Evolutionary conservation across 2,888 invertebrate species (phyloP), one percentile per base, ranked within the genome.

Genomic region (Stenchaetothrips biformis): DNA sequence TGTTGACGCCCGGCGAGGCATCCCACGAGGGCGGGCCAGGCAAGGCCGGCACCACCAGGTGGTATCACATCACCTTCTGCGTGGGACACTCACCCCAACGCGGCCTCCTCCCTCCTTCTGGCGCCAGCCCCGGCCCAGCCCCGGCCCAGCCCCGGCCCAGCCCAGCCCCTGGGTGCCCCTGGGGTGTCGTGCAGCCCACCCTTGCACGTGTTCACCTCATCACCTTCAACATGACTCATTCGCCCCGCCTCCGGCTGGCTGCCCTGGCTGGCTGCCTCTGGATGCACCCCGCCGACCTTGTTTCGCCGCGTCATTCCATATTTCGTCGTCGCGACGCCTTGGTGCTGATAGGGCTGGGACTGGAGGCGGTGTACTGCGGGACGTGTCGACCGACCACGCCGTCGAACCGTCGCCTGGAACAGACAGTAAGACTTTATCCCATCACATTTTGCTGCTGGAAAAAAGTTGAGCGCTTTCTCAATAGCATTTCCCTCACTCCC

Each of bases 181-280:
- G 25, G 67, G 67, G 67, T 74, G 67, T 74, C 67, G 67, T 74
- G 67, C 25, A 21, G 67, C 21, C 67, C 21, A 21, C 67, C 67
- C 67, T 74, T 74, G 67, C 67, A 74, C 67, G 67, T 74, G 67
- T 74, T 74, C 67, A 7, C 67, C 67, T 74, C 67, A 74, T 74
- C 67, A 74, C 67, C 67, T 74, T 74, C 21, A 74, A 74, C 67
- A 74, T 74, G 67, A 74, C 67, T 74, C 67, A 74, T 25, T 25
- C 67, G 25, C 67, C 21, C 67, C 53, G 53, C 53, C 13, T 16
- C 9, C 13, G 21, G 67, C 21, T 74, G 53, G 53, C 53, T 53
- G 53, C 13, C 53, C 53, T 13, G 13, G 53, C 8, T 53, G 53
- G 53, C 53, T 53, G 53, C 13, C 53, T 18, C 53, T 13, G 13